Evolutionary conservation across 2,888 invertebrate genomes (phyloP), one percentile per base, ranked within the genome.

Genomic region (Plusia festucae): DNA sequence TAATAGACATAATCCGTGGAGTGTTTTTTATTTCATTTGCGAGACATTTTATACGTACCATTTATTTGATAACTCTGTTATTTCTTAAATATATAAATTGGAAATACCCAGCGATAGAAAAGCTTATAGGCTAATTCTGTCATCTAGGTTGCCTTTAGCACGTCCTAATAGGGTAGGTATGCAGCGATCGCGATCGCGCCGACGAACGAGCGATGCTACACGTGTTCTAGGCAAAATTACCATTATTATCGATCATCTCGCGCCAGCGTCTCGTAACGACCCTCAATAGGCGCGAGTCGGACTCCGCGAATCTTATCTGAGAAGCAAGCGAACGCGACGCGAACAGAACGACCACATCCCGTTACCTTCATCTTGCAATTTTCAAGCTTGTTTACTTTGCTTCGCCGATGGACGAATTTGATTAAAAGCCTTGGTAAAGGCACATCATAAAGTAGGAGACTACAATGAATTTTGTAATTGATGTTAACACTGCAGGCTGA

Each of bases 181-280:
- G 86, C 71, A 70, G 67, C 83, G 89, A 91, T 90, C 85, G 85
- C 89, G 90, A 92, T 93, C 91, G 88, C 87, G 83, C 86, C 90
- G 85, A 80, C 86, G 87, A 87, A 84, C 87, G 87, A 86, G 84
- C 91, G 92, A 93, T 91, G 90, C 87, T 90, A 94, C 94, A 94
- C 93, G 94, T 94, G 94, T 93, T 91, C 85, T 83, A 78, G 66
- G 86, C 88, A 81, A 93, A 94, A 95, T 94, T 94, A 94, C 95
- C 95, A 95, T 95, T 94, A 94, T 95, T 95, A 95, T 94, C 94
- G 94, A 94, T 93, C 93, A 93, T 94, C 95, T 90, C 86, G 90
- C 91, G 88, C 90, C 88, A 83, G 87, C 86, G 91, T 90, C 86
- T 86, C 85, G 92, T 94, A 93, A 94, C 94, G 93, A 94, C 91